These are phyloP conservation scores for Aethes cnicana DNA, from an alignment of 2,888 invertebrate genomes.

Conservation along the genomic window DNA sequence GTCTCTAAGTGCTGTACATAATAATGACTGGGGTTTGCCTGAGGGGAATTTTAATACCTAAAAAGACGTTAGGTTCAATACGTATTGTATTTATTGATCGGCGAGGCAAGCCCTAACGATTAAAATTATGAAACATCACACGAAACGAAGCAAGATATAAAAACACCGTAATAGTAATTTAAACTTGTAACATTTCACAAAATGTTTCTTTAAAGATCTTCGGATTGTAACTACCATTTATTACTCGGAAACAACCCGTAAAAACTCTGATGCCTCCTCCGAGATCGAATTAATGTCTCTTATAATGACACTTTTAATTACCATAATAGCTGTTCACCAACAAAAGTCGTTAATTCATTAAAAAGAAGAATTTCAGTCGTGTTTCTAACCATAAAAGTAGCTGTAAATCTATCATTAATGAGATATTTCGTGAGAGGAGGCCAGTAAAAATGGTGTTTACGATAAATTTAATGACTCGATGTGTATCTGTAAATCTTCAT, in stretches of 20 bases:
- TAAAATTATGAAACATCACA: too few species aligned
- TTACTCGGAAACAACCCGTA: slow-evolving; percentile 59
- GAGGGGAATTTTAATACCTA: too few species aligned
- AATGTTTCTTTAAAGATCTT: slow-evolving; percentile 31
- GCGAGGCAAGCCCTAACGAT: too few species aligned
- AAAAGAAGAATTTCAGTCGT: slow-evolving; percentile 44
- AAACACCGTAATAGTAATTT: neutral
- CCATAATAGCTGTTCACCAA: slow-evolving; percentile 74
- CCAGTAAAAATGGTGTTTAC: slow-evolving; percentile 7
- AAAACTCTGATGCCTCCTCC: slow-evolving; percentile 74
- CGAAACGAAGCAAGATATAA: neutral
- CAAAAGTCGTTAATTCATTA: slow-evolving; percentile 79
- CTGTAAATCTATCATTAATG: slow-evolving; percentile 18
- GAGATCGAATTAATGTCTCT: slow-evolving; percentile 77
- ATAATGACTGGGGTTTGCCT: too few species aligned
- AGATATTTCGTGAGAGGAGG: neutral
- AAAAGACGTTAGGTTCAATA: too few species aligned
- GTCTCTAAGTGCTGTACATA: too few species aligned
- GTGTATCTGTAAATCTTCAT: too few species aligned
- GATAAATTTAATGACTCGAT: neutral
- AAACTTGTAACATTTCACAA: slow-evolving; percentile 3
- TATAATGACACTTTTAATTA: slow-evolving; percentile 81
- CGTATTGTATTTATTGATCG: too few species aligned
- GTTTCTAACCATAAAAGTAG: slow-evolving; percentile 23
- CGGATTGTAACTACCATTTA: slow-evolving; percentile 62